Evolutionary conservation across 2,113 vertebrate genomes (phyloP), one percentile per base, ranked within the genome.

Genomic region (Triplophysa tibetana): DNA sequence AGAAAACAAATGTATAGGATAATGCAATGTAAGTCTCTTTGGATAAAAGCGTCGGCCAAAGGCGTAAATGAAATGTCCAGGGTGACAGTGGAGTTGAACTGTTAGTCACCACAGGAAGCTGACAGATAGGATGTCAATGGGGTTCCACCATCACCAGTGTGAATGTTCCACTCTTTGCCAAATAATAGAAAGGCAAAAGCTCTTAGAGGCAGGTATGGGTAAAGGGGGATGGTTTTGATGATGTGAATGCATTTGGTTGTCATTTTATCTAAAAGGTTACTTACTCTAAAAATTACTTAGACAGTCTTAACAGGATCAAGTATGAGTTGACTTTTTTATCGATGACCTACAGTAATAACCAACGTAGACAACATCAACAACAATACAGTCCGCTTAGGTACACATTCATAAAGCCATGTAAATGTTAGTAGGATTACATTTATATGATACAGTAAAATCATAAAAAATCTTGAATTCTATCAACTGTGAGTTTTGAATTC

Each of bases 61-160:
- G 24, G 24, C 24, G 24, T 24, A 24, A 24, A 24, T 24, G 24
- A 1, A 1, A 24, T 24, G 24, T 24, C 72, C 76, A 73, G 78
- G 81, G 70, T 79, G 76, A 81, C 68, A 81, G 78, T 67, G 75
- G 79, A 81, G 75, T 83, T 83, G 75, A 81, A 85, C 84, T 66
- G 24, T 4, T 9, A 62, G 76, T 79, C 56, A 78, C 79, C 80
- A 62, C 67, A 68, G 77, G 62, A 85, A 78, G 52, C 76, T 64
- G 75, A 85, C 66, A 81, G 83, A 83, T 81, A 68, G 78, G 60
- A 67, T 79, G 65, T 56, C 52, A 75, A 43, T 33, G 23, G 61
- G 77, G 69, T 54, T 79, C 75, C 52, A 58, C 67, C 26, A 77
- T 67, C 65, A 78, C 52, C 58, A 21, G 38, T 14, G 62, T 45